Evolutionary conservation across 2,113 vertebrate genomes (phyloP), one percentile per base, ranked within the genome.

Genomic region (Pterocles orientalis): DNA sequence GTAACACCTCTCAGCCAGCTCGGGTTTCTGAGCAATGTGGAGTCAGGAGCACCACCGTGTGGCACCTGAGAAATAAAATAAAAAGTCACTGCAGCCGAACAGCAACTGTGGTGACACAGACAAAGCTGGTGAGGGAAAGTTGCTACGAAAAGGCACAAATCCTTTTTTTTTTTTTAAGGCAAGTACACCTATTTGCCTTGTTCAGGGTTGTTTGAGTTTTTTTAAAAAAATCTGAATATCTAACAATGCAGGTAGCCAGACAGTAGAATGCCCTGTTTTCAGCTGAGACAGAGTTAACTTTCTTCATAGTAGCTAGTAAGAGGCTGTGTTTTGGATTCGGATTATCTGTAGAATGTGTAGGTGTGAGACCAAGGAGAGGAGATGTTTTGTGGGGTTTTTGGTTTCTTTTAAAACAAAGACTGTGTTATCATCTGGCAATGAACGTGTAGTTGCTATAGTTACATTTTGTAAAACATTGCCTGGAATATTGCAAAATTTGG

Each of bases 11-110:
- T 47, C 71, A 50, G 70, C 18, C 28, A 69, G 70, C 39, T 61
- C 65, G 9, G 31, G 39, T 7, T 29, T 64, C 50, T 8, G 20
- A 90, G 62, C 53, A 86, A 78, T 4, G 43, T 0, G 85, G 87
- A 90, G 64, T n/a, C 71, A 90, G 82, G 78, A 97, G 89, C 84
- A 93, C 91, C 94, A 94, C 90, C 87, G 0, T 92, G 89, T 94
- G 91, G 95, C 73, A 77, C 28, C 33, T 31, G 41, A 45, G 36
- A 94, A 86, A 86, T 3, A 70, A 82, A 78, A 41, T 31, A 62
- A 56, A 65, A 41, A 53, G 14, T 3, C 4, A 23, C 23, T 85
- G 65, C 53, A 82, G 70, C 7, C 1, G 3, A 85, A 34, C 9
- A 76, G 48, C 25, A 47, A 15, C 48, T 82, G 41, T 45, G 48